Base-by-base conservation (phyloP, 2,888 invertebrate genomes). In the Pteria penguin region DNA sequence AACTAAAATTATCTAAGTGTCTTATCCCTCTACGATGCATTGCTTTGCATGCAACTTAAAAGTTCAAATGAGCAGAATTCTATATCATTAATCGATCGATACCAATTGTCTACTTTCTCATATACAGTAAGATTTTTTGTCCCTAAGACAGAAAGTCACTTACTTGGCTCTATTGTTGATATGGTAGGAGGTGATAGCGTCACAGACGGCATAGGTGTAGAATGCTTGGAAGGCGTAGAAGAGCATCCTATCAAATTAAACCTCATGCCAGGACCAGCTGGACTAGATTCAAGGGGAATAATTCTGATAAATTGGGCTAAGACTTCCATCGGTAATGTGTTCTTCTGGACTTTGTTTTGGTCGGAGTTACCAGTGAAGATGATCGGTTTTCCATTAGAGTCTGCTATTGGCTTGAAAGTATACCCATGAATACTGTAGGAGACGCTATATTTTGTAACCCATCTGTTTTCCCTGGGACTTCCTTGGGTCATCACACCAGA, bases 401-500 rank as follows among this genome's bases (percentile, higher is more conserved):
- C 78, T 3, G 76, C 69, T 29, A 83, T 79, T 0, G 85, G 83
- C 5, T 75, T 82, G 72, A 85, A 88, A 18, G 79, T 78, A 36
- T 79, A 72, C n/a, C 88, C 87, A 55, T 89, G 86, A 8, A 79
- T 74, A 65, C 87, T 87, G 72, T 85, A 86, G 33, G 82, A 84
- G 54, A 87, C 62, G 11, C 76, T 76, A 77, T 78, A 89, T 57
- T 83, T 72, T 4, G 82, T 75, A 8, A 84, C 78, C 87, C 87
- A 89, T 63, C 81, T 80, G 31, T 86, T 82, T 5, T 75, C 65
- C 11, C 79, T 71, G 1, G 85, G 83, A n/a, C 85, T 81, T 4
- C 89, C 89, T 73, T 89, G 88, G 2, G 87, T 88, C 29, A 87
- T 74, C 32, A 89, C 74, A 2, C 87, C 87, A 2, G 86, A 82